A percentile compares a stretch with the other conserved stretches of the same genome.
Conservation (phyloP, 2,888 invertebrate genomes). For the Drosophila prolongata region DNA sequence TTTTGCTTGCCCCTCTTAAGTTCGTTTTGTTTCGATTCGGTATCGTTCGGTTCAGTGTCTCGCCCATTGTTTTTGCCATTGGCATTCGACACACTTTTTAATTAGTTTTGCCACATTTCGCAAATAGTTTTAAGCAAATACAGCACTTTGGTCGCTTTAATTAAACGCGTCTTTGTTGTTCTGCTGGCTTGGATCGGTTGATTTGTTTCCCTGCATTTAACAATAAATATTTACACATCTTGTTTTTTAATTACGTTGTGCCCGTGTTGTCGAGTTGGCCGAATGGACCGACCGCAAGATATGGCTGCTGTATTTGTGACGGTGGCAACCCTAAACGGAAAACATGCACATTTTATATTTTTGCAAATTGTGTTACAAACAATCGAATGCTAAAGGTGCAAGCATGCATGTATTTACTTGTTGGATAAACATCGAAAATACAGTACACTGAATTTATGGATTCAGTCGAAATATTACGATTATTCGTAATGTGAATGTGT, state of each 20-base stretch:
- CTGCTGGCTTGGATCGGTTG: slow-evolving; percentile 9
- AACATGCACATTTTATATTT: slow-evolving; percentile 13
- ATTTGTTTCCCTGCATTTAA: slow-evolving; percentile 20
- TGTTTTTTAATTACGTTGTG: slow-evolving; percentile 36
- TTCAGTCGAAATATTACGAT: slow-evolving; percentile 28
- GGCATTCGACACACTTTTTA: slow-evolving; percentile 78
- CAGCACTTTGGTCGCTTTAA: slow-evolving; percentile 60
- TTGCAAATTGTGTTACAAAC: slow-evolving; percentile 14
- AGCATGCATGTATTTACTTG: slow-evolving; percentile 41
- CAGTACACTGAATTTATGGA: slow-evolving; percentile 31
- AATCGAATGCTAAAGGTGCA: slow-evolving; percentile 30
- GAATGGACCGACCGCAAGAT: background rate
- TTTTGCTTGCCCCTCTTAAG: slow-evolving; percentile 21
- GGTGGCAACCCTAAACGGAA: slow-evolving; percentile 21
- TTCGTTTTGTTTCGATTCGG: slow-evolving; percentile 14
- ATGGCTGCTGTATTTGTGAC: slow-evolving; percentile 10
- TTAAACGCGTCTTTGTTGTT: slow-evolving; percentile 49
- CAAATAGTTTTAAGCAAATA: slow-evolving; percentile 76
- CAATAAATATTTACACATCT: slow-evolving; percentile 61
- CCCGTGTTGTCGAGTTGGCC: background rate
- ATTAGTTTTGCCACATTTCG: slow-evolving; percentile 75
- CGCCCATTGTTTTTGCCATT: slow-evolving; percentile 74
- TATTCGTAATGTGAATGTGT: background rate
- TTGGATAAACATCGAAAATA: slow-evolving; percentile 24
- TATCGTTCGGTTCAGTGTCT: slow-evolving; percentile 42